Evolutionary conservation across 2,113 vertebrate species (phyloP).

Genomic region (Tinamus guttatus): DNA sequence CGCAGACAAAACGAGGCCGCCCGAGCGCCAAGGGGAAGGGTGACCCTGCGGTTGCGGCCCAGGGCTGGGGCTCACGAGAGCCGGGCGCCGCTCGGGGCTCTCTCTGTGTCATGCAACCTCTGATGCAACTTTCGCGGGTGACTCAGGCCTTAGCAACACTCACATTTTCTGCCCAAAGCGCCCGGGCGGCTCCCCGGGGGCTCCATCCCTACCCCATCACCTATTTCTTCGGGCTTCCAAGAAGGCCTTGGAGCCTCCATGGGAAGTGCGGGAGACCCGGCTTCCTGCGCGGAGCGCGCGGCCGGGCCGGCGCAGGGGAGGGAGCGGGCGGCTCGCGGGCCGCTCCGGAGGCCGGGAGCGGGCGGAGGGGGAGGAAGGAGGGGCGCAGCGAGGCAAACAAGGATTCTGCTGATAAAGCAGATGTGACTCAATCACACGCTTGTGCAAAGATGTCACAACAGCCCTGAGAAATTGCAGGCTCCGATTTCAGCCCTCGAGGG

Average conservation of each 20-base stretch:
- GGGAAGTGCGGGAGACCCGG: too few relatives aligned
- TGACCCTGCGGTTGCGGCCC: fast-evolving
- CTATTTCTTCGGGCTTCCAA: not conserved
- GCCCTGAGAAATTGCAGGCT: slow-evolving; percentile 74
- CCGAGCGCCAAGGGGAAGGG: not conserved
- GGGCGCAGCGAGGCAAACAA: slow-evolving; percentile 62
- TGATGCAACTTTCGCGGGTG: fast-evolving
- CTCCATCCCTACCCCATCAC: not conserved
- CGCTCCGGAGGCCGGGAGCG: slow-evolving; percentile 15
- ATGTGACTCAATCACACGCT: slow-evolving; percentile 76
- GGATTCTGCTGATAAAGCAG: slow-evolving; percentile 75
- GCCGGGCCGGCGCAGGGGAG: too few relatives aligned
- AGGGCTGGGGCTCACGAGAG: not conserved
- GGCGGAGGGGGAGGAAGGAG: not conserved
- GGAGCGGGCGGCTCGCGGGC: not conserved
- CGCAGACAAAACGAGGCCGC: not conserved
- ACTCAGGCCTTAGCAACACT: fast-evolving
- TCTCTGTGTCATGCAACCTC: not conserved
- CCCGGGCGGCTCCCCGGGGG: fast-evolving
- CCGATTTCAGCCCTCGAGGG: slow-evolving; percentile 71
- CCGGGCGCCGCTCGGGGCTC: not conserved
- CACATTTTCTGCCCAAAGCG: not conserved
- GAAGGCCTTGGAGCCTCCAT: too few relatives aligned
- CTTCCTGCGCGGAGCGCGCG: too few relatives aligned
- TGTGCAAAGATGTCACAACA: slow-evolving; percentile 78